Evolutionary conservation across 2,888 invertebrate species (phyloP), one percentile per base, ranked within the genome.

Genomic region (Linnaemya vulpina): DNA sequence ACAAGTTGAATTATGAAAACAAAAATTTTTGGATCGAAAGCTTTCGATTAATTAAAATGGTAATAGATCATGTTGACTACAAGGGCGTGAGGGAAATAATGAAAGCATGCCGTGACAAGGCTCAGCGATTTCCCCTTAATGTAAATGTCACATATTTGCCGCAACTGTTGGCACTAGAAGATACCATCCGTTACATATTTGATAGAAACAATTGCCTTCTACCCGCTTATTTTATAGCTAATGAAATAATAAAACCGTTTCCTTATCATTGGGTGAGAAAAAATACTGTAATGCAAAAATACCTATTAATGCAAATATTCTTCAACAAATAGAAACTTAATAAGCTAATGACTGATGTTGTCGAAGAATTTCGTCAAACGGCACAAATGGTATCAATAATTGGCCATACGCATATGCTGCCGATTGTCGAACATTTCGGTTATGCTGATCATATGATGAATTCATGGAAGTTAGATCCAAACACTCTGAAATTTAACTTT

Each of bases 361-460:
- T 98, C 4, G 97, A 98, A 91, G 97, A 97, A 92, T 99, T 99
- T 92, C 95, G 97, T 87, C 95, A 96, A 15, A 96, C 97, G 84
- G 98, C 98, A 0, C 98, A 99, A 93, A 98, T 99, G 97, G 97
- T 98, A 0, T 97, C 98, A 0, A 97, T 98, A 77, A 95, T 97
- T 87, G 97, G 97, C 0, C 96, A 98, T 88, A 95, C 97, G 0
- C 95, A 96, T 90, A 96, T 99, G 96, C 92, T 98, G 70, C 99
- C 99, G 0, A 97, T 99, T 17, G 98, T 98, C 0, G 98, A 98
- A 88, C 97, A 98, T 90, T 96, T 97, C 67, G 97, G 97, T 9
- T 97, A 97, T 91, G 96, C 97, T 0, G 97, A 97, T 92, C 96
- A 97, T 90, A 94, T 97, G 67, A 96, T 97, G 71, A 97, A 97